Base-by-base conservation (phyloP, 2,113 vertebrate genomes). In the Tringa solitaria region DNA sequence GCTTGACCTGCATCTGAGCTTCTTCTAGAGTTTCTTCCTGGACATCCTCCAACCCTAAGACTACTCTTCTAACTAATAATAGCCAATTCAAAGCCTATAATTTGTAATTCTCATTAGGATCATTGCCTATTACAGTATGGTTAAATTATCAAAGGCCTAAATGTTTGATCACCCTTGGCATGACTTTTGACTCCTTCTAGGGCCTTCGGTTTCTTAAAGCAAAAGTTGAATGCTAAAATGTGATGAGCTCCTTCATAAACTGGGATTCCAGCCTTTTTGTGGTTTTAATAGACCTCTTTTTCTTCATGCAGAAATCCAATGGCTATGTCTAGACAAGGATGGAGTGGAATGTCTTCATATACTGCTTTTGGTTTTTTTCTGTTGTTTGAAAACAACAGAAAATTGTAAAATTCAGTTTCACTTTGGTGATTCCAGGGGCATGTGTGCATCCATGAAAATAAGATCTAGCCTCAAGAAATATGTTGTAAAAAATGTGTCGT, bases 331-430 rank as follows among this genome's bases (percentile, higher is more conserved):
- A 67, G n/a, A 8, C 45, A 53, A 60, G 28, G 24, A 41, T 35
- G 14, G 26, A 67, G 28, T 26, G 39, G 37, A 67, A 80, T 24
- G 4, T 65, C 9, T 59, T 37, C 14, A 51, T 24, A 20, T 50
- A 37, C 39, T 72, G 0, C 0, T 21, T 21, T 46, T 10, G 46
- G 5, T 6, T 30, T 73, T 59, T 23, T 46, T 18, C 23, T 45
- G n/a, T 24, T 79, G 59, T 53, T 85, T 65, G 28, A 17, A 39
- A 85, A 39, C 51, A 79, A 33, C 33, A 85, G 30, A 69, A 54
- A 68, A 69, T 8, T 15, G 13, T 51, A 65, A 79, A 33, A 45
- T 45, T 73, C 23, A 10, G 12, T 59, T 79, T 91, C 67, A 73
- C 35, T 67, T 48, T 33, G 17, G 33, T 80, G 45, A 39, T 46